Evolutionary conservation across 2,888 invertebrate species (phyloP).

Genomic region (Pilophorus perplexus): DNA sequence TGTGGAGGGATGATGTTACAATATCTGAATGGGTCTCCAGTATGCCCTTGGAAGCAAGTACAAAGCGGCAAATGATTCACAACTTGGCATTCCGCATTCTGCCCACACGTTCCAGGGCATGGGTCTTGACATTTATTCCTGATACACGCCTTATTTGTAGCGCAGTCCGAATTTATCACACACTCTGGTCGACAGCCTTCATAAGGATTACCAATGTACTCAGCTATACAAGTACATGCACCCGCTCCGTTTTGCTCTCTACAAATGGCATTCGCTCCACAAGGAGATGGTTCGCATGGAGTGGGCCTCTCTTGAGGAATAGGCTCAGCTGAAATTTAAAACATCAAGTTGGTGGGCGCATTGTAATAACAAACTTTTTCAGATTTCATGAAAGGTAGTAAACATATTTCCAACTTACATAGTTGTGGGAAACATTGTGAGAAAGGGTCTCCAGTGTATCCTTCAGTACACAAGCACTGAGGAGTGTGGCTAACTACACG

Average conservation of each 20-base stretch:
- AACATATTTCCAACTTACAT: conserved; percentile 46
- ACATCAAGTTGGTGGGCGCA: not conserved
- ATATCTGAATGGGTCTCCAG: conserved; percentile 65
- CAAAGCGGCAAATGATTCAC: conserved; percentile 66
- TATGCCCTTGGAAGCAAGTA: conserved; percentile 61
- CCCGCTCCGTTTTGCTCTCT: conserved; percentile 69
- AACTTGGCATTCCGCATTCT: conserved; percentile 65
- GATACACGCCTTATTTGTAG: conserved; percentile 62
- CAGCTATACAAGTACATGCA: conserved; percentile 67
- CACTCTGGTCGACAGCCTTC: conserved; percentile 67
- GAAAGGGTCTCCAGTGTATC: conserved; percentile 61
- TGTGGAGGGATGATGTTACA: conserved; percentile 56
- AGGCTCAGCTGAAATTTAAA: conserved; percentile 39
- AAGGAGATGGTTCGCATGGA: conserved; percentile 71
- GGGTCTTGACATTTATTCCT: conserved; percentile 67
- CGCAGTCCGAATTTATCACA: conserved; percentile 63
- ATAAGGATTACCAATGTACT: conserved; percentile 72
- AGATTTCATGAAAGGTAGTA: not conserved
- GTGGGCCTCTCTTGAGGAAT: conserved; percentile 51
- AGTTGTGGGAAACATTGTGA: conserved; percentile 52
- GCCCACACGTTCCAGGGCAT: conserved; percentile 67
- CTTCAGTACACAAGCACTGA: conserved; percentile 56
- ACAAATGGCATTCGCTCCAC: conserved; percentile 70
- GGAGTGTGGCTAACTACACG: conserved; percentile 70
- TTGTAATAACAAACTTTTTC: not conserved